These are phyloP conservation scores for Rattus rattus DNA, from an alignment of 2,113 vertebrate genomes.

Conservation along the genomic window DNA sequence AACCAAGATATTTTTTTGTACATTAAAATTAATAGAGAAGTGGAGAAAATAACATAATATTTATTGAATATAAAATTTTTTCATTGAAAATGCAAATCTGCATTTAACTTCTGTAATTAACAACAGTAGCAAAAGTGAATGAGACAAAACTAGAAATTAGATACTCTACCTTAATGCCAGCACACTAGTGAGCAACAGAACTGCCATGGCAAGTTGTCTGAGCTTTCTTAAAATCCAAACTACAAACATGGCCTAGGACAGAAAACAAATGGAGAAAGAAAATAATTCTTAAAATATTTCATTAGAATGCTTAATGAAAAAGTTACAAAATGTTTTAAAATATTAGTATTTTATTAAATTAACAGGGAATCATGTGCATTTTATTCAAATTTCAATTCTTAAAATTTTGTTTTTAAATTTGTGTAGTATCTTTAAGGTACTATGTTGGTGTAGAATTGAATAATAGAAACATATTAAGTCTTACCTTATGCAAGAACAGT, in stretches of 20 bases:
- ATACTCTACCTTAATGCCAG: neutral
- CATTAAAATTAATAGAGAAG: neutral
- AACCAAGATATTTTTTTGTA: no score
- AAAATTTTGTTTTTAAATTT: neutral
- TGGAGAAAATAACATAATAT: neutral
- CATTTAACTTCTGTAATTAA: neutral
- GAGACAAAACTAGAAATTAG: neutral
- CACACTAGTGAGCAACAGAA: neutral
- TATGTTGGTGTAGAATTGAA: neutral
- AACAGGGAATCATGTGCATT: neutral
- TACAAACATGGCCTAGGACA: rapidly evolving
- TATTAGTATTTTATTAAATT: neutral
- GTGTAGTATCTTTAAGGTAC: neutral
- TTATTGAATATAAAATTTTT: neutral
- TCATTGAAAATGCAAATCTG: neutral
- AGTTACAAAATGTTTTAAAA: neutral
- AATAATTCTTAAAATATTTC: neutral
- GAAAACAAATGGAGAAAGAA: neutral
- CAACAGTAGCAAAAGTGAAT: neutral
- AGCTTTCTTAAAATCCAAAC: neutral
- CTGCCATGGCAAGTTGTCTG: neutral
- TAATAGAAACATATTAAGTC: neutral
- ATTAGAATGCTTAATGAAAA: neutral
- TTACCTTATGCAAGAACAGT: neutral
- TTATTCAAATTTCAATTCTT: neutral